Evolutionary conservation across 2,888 invertebrate genomes (phyloP), one percentile per base, ranked within the genome.

Genomic region (Pristionchus mayeri): DNA sequence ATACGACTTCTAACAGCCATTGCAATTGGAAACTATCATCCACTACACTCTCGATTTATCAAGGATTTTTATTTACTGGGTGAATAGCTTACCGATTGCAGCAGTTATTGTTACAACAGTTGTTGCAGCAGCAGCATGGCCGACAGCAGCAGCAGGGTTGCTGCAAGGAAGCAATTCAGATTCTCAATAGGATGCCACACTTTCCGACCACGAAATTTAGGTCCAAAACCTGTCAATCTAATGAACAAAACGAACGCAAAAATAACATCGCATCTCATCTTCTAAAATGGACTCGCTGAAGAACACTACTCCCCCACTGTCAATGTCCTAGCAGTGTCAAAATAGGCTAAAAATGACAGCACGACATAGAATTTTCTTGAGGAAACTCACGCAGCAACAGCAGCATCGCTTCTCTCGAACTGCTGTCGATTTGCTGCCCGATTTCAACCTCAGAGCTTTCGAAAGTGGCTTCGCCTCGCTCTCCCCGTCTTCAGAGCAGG

Each of bases 41-140:
- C n/a, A n/a, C n/a, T n/a, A n/a, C n/a, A n/a, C n/a, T n/a, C n/a
- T n/a, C n/a, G n/a, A n/a, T n/a, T n/a, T n/a, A n/a, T n/a, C n/a
- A n/a, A 4, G 11, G 27, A 6, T 3, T 18, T 37, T 34, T 63
- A 30, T 67, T 67, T 16, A 37, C 1, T 21, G 37, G 21, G 21
- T 40, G 40, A 13, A 54, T 13, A 11, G 24, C 71, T 40, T 24
- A 71, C 71, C 71, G 71, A 71, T 71, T 71, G 40, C 71, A 71
- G 71, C 71, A 71, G 40, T 71, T 71, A 16, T 71, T 71, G n/a
- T 71, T 71, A 21, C 71, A 71, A 7, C 71, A 71, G 11, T 71
- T 71, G 18, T 71, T 71, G 71, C 71, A 71, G 40, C 71, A 71
- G 16, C 71, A 71, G 40, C 71, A 71, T 40, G 71, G 71, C 13